Evolutionary conservation across 2,113 vertebrate species (phyloP).

Genomic region (Trogon melanurus): DNA sequence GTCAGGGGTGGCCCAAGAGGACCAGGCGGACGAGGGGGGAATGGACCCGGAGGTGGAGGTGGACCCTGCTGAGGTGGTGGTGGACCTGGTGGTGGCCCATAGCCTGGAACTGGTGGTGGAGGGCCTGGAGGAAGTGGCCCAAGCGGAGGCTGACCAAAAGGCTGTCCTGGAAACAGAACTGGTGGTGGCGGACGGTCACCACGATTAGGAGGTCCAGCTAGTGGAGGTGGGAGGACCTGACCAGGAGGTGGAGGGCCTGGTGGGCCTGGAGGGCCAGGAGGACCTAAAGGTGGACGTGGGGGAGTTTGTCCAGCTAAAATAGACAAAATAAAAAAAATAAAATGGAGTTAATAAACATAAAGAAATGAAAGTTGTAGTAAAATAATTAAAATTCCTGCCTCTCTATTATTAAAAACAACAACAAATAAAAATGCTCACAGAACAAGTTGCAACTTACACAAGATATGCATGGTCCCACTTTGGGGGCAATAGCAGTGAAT

Average conservation of each 20-base stretch:
- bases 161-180: constrained; percentile 95
- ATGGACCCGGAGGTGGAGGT: constrained; percentile 92
- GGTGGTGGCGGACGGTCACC: constrained; percentile 96
- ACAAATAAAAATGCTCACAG: not conserved
- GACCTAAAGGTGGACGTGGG: constrained; percentile 92
- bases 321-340: not conserved
- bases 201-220: constrained; percentile 92
- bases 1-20: constrained; percentile 94
- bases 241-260: constrained; percentile 95
- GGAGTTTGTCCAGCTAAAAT: constrained; percentile 91
- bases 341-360: not conserved
- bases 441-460: not conserved
- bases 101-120: constrained; percentile 94
- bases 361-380: not conserved
- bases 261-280: constrained; percentile 93
- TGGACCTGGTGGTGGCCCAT: constrained; percentile 91
- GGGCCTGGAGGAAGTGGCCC: constrained; percentile 95
- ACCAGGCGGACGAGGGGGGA: constrained; percentile 93
- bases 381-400: not conserved
- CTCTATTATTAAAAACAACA: not conserved
- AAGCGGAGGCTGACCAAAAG: constrained; percentile 94
- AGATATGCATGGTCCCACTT: not conserved
- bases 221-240: constrained; percentile 92
- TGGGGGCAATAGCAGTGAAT: not conserved
- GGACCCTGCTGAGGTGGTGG: constrained; percentile 95